These are phyloP conservation scores for Watersipora subatra DNA, from an alignment of 1,140 invertebrate species.

Conservation along the genomic window DNA sequence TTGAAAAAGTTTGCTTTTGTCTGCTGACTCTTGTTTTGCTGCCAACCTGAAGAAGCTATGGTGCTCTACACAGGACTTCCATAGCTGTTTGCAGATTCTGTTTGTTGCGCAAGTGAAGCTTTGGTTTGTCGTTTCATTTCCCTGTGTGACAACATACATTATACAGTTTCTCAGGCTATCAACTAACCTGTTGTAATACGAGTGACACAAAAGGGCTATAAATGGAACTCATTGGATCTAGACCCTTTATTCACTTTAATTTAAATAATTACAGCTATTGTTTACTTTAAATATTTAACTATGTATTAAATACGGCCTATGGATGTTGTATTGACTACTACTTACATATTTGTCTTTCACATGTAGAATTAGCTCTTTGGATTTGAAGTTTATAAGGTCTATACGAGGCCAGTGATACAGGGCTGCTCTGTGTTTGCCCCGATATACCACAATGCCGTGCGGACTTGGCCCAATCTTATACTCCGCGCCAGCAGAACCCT, in stretches of 20 bases:
- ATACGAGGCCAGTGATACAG: background rate
- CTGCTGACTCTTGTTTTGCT: background rate
- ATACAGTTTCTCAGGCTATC: too few species aligned
- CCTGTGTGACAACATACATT: too few species aligned
- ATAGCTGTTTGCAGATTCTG: conserved; percentile 89
- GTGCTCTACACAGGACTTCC: conserved; percentile 94
- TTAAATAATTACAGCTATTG: too few species aligned
- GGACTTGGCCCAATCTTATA: background rate
- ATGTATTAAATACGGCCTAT: too few species aligned
- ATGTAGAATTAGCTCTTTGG: background rate
- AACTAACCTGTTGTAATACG: too few species aligned
- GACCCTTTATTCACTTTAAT: too few species aligned
- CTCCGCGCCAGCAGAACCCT: background rate
- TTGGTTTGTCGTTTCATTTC: conserved; percentile 60
- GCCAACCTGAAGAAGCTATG: conserved; percentile 73
- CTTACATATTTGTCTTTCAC: background rate
- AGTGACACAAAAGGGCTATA: too few species aligned
- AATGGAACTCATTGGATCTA: too few species aligned
- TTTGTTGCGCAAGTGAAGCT: conserved; percentile 89
- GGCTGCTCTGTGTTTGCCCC: background rate
- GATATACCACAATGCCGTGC: background rate
- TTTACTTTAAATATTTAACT: too few species aligned
- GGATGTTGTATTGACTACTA: too few species aligned
- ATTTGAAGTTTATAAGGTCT: background rate
- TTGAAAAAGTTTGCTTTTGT: background rate